Base-by-base conservation (phyloP, 1,140 invertebrate genomes). In the Paralvinella palmiformis region DNA sequence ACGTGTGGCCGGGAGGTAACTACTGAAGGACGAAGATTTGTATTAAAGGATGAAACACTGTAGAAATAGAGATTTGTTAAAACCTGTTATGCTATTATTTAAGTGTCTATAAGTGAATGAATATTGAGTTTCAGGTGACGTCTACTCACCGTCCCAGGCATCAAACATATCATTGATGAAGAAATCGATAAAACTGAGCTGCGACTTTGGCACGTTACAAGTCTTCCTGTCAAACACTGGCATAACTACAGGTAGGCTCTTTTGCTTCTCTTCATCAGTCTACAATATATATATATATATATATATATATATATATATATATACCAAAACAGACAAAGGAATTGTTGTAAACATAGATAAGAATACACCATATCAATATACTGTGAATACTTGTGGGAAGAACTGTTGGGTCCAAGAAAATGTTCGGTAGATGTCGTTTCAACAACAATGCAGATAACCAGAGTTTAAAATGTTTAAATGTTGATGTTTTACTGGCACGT, bases 161-260 rank as follows among this genome's bases (percentile, higher is more conserved):
- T 95, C 92, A 83, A 96, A 94, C 94, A 98, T 96, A 76, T 95
- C 91, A 68, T 89, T 91, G 69, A 96, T 92, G 73, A 98, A 97
- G 79, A 89, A 94, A 82, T 98, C 94, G 59, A 96, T 90, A 81
- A 98, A 98, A 52, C 92, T 92, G 68, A 93, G 94, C 84, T 98
- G 94, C 52, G 92, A 93, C 83, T 95, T 92, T 59, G 94, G 92
- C 78, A 98, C 93, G 66, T 92, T 96, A 80, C 93, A 96, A 7
- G 91, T 89, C 52, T 86, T 84, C 73, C 93, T 85, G 71, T 96
- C 94, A 79, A 97, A 98, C 85, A 94, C 90, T 1, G 94, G 93
- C 94, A 97, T 97, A 53, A 96, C 91, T 2, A 96, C 90, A 2
- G 93, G 93, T 68, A 97, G 79, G 60, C 87, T 87, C 60, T 86